Base-by-base conservation (phyloP, 2,888 invertebrate genomes). In the Endotricha flammealis region DNA sequence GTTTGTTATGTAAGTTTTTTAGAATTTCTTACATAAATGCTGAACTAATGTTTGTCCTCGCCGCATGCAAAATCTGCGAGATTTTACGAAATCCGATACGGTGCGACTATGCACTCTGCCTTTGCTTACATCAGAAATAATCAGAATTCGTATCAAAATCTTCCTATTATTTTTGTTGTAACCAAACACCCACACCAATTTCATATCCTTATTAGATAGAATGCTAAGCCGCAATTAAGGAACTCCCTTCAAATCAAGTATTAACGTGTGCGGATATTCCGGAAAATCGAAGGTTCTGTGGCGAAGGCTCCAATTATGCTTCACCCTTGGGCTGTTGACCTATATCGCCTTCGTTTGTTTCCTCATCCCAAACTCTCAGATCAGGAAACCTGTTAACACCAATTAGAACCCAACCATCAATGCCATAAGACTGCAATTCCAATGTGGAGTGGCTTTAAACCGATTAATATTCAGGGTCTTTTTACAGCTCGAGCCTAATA, bases 261-360 rank as follows among this genome's bases (percentile, higher is more conserved):
- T 34, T 34, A 31, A 39, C 39, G 27, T 27, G 14, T 42, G 41
- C 44, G 44, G 53, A 53, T 49, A 51, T 42, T 50, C 57, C 40
- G 48, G 45, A 51, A 60, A 58, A 59, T 60, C 61, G 53, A 58
- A 58, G 53, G 53, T 54, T 53, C 44, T 48, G 50, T 52, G 45
- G 44, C 47, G 50, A 55, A 58, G 57, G 57, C 56, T 62, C 65
- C 63, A 67, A 70, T 66, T 64, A 67, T 62, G 48, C 52, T 48
- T 53, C 64, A 56, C 54, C 57, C 55, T 51, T 49, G 46, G 51
- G 58, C 52, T 57, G 56, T 63, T 72, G 71, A 70, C 72, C 71
- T 69, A 70, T 50, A 63, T 69, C 36, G 36, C 36, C 38, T 27
- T 38, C 20, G 20, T 41, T 38, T 46, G 46, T 46, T 45, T 42